Evolutionary conservation across 2,888 invertebrate genomes (phyloP).

Genomic region (Autographa pulchrina): DNA sequence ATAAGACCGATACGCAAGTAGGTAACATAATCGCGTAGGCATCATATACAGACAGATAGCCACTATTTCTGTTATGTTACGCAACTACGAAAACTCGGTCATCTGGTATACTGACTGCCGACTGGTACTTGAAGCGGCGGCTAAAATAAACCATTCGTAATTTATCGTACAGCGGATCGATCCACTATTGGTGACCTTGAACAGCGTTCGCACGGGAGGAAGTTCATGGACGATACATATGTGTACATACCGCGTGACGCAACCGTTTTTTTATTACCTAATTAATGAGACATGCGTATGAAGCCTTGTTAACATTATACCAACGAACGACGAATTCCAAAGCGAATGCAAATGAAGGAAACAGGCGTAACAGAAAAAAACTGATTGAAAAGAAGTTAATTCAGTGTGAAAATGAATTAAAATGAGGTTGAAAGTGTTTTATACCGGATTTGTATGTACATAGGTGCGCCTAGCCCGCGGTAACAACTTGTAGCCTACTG

Average conservation of each 20-base stretch:
- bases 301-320: slow-evolving; percentile 50
- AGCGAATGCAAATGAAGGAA: slow-evolving; percentile 36
- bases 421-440: slow-evolving; percentile 3
- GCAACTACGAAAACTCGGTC: slow-evolving; percentile 83
- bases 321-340: slow-evolving; percentile 47
- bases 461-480: slow-evolving; percentile 3
- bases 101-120: slow-evolving; percentile 74
- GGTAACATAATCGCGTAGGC: slow-evolving; percentile 33
- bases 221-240: slow-evolving; percentile 83
- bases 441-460: background rate
- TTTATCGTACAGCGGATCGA: slow-evolving; percentile 80
- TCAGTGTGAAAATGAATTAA: background rate
- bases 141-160: slow-evolving; percentile 73
- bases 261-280: slow-evolving; percentile 64
- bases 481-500: background rate
- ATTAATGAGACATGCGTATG: slow-evolving; percentile 59
- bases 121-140: slow-evolving; percentile 71
- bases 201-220: slow-evolving; percentile 76
- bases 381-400: slow-evolving; percentile 1
- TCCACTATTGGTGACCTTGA: slow-evolving; percentile 83
- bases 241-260: slow-evolving; percentile 60
- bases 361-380: slow-evolving; percentile 9
- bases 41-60: slow-evolving; percentile 34
- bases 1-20: slow-evolving; percentile 36
- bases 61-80: slow-evolving; percentile 78